Evolutionary conservation across 2,888 invertebrate genomes (phyloP), one percentile per base, ranked within the genome.

Genomic region (Coremacera marginata): DNA sequence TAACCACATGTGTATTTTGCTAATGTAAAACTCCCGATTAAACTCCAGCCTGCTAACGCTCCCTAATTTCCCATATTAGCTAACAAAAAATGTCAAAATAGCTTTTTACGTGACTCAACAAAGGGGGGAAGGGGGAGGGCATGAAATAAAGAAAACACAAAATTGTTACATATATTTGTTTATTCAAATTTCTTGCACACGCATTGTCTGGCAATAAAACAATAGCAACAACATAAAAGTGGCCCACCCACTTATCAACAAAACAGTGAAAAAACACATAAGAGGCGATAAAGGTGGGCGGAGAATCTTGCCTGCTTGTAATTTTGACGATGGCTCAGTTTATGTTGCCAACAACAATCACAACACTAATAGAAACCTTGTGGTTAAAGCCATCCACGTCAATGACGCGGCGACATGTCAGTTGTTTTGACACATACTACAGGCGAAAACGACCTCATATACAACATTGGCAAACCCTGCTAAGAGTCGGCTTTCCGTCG

Each of bases 121-220:
- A 22, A 49, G 4, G 8, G 49, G 9, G 27, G 16, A 31, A 31
- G 31, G 31, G 31, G 31, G n/a, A n/a, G 14, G 51, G 52, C 25
- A 16, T 16, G n/a, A n/a, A n/a, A n/a, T n/a, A 52, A 22, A 22
- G 25, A 51, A 51, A 27, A 9, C 27, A 65, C 3, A 27, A 70
- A 52, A 51, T 37, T 51, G 16, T 51, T 14, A 27, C 16, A 52
- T 51, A 31, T 52, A 70, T 70, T 70, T 70, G 55, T 52, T 70
- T 52, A 25, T 31, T n/a, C 70, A 52, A 70, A 70, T 70, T 70
- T 52, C 27, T 70, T n/a, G 5, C 51, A 52, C 19, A 70, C 70
- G 51, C 70, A 70, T 55, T 51, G 70, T 51, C 31, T 25, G 34
- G 16, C 27, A 52, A 52, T 25, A 49, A 55, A 31, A 52, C 55